phyloP scores from a whole-genome alignment of 1,140 invertebrate species.

The Zaprionus nigranus region DNA sequence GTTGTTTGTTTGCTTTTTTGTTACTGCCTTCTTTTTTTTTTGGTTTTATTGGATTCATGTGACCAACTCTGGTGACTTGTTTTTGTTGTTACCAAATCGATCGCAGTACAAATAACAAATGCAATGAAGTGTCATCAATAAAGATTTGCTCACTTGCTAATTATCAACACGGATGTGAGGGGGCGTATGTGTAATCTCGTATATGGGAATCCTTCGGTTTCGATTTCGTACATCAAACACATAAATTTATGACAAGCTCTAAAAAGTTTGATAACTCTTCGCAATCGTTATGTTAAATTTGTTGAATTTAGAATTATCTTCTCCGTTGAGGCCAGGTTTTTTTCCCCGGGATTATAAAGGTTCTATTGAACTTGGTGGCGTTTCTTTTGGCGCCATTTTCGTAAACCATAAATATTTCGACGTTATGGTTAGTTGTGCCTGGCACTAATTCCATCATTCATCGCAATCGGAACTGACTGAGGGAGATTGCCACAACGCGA shows the following conservation, averaged over 20 bases:
- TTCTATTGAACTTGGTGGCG: conserved; percentile 31
- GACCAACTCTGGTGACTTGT: conserved; percentile 52
- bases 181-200: neutral
- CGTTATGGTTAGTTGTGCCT: conserved; percentile 41
- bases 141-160: conserved; percentile 55
- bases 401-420: conserved; percentile 17
- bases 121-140: conserved; percentile 59
- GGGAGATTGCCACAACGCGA: neutral
- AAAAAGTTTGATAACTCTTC: conserved; percentile 14
- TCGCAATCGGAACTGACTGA: conserved; percentile 28
- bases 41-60: conserved; percentile 56
- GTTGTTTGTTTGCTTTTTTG: conserved; percentile 65
- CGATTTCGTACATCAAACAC: neutral
- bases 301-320: conserved; percentile 7
- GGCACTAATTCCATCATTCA: conserved; percentile 65
- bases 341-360: conserved; percentile 17
- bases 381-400: conserved; percentile 22
- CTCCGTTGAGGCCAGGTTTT: conserved; percentile 16
- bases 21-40: conserved; percentile 21
- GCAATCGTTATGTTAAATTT: conserved; percentile 37
- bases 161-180: conserved; percentile 55
- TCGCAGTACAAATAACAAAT: conserved; percentile 51
- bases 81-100: conserved; percentile 51
- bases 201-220: conserved; percentile 13
- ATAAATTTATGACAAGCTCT: conserved; percentile 13